Conservation (phyloP, 2,113 vertebrate genomes). For the Eptesicus fuscus region DNA sequence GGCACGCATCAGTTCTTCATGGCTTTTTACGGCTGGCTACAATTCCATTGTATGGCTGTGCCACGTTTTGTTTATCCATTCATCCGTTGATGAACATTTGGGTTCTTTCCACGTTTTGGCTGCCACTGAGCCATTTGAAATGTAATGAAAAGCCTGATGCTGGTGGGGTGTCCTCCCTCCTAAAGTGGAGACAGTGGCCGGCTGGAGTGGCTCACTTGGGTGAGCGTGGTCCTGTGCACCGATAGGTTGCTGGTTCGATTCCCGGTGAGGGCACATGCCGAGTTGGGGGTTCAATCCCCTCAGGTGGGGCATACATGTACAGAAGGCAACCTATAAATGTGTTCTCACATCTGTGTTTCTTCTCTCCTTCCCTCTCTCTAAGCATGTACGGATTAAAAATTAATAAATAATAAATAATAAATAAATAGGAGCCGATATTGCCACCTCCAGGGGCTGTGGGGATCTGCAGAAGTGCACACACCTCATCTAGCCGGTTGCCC, state of each 20-base stretch:
- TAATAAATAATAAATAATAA: too few relatives aligned
- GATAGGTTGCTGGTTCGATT: too few relatives aligned
- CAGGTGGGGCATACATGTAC: too few relatives aligned
- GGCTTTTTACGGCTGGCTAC: not conserved
- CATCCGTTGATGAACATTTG: not conserved
- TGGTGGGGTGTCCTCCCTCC: not conserved
- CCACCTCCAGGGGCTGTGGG: not conserved
- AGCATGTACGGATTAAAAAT: too few relatives aligned
- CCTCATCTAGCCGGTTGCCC: not conserved
- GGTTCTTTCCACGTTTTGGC: not conserved
- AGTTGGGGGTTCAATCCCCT: too few relatives aligned
- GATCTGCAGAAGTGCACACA: accelerated
- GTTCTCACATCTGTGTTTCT: too few relatives aligned
- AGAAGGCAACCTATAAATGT: too few relatives aligned
- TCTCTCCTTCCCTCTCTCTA: too few relatives aligned
- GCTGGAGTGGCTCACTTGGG: too few relatives aligned
- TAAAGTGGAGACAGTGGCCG: not conserved
- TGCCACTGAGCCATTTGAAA: not conserved
- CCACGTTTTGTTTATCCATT: not conserved
- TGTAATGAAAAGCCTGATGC: not conserved
- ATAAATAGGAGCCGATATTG: not conserved
- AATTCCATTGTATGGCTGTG: not conserved
- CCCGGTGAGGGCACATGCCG: too few relatives aligned
- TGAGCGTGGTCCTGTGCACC: too few relatives aligned
- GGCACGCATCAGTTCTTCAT: not conserved